Conservation (phyloP, 2,113 vertebrate species). For the Cercopithecus mona region DNA sequence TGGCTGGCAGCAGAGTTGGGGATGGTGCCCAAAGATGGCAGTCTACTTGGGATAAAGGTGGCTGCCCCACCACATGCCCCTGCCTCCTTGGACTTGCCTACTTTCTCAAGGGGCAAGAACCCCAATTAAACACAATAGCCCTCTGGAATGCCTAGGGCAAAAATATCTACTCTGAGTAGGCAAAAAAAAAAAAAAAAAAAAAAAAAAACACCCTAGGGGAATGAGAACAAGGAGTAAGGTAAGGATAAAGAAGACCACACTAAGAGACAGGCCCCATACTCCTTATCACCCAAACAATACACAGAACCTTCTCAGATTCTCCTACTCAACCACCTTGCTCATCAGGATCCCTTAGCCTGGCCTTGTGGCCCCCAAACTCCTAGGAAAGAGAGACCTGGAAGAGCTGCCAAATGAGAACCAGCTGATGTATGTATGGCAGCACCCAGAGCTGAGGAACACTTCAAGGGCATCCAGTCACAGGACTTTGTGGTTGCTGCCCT, state of each 20-base stretch:
- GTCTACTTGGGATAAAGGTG: not conserved
- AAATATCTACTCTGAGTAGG: not conserved
- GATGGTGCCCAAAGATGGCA: not conserved
- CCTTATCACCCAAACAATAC: not conserved
- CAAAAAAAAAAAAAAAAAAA: not conserved
- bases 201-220: not conserved
- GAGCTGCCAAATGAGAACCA: constrained; percentile 46
- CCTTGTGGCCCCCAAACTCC: not conserved
- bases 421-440: not conserved
- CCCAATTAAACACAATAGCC: not conserved
- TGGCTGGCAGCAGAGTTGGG: not conserved
- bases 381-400: not conserved
- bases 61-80: not conserved
- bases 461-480: constrained; percentile 15
- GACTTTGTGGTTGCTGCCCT: not conserved
- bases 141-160: not conserved
- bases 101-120: not conserved
- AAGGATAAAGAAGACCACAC: not conserved
- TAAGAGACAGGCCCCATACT: not conserved
- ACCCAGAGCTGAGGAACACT: not conserved
- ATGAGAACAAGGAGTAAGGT: not conserved
- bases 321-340: not conserved
- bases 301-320: not conserved
- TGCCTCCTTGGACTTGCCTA: not conserved
- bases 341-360: not conserved